Evolutionary conservation across 1,140 invertebrate species (phyloP), one percentile per base, ranked within the genome.

Genomic region (Ostrea edulis): DNA sequence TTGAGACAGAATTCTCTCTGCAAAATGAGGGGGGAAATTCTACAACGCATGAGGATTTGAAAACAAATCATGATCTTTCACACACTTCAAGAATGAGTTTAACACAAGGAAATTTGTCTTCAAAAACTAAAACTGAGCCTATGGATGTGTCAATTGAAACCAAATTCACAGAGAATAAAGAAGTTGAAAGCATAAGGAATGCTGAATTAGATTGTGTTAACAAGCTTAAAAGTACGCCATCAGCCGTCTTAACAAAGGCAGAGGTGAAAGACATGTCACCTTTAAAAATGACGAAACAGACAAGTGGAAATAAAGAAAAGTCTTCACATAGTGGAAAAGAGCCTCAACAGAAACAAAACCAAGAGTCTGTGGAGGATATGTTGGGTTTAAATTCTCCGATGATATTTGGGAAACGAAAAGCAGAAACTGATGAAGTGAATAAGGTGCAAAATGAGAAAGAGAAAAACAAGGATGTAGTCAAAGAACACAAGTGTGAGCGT

Each of bases 351-450:
- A 54, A 84, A 84, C 82, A 54, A 54, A 53, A 44, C 5, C 20
- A 58, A 35, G 77, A 87, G 83, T 55, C 54, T 84, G 51, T 65
- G 54, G 83, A 88, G 71, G 87, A 88, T 9, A 35, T 85, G 17
- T 22, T 85, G 25, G 87, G 84, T 81, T 58, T 85, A 25, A 88
- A 85, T 84, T 82, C 88, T 0, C 55, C 86, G 12, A 11, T 85
- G n/a, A 2, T 82, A 5, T 68, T 88, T 35, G 87, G 87, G 9
- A 90, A 90, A 86, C 83, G 86, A 17, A 89, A 89, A 85, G 86
- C 62, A 54, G 89, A 90, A 29, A 86, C 54, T 54, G 89, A 88
- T 14, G 88, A 87, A 8, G 82, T 85, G 44, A 62, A 51, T 14
- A 88, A 84, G 71, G 7, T n/a, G 17, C 89, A 89, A 82, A 87